Base-by-base conservation (phyloP, 2,888 invertebrate species). In the Carabus problematicus region DNA sequence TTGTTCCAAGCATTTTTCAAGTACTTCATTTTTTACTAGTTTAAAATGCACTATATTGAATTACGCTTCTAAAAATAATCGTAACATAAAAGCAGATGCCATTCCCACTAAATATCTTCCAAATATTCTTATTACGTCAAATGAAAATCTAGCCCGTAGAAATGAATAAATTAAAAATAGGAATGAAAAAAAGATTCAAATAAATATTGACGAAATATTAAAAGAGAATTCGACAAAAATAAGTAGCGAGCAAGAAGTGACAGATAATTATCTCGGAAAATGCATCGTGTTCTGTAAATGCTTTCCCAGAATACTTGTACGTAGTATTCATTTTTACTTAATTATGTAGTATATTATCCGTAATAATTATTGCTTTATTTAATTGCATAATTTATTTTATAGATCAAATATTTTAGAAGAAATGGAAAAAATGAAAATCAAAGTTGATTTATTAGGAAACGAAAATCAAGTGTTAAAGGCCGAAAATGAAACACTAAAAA, bases 61-160 rank as follows among this genome's bases (percentile, higher is more conserved):
- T 42, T 42, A 42, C 11, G 42, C 42, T 42, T 9, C 42, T 42
- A 42, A 42, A 42, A 42, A 42, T 42, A 42, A 42, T 42, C 42
- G 42, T 42, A 42, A 42, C 42, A 42, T 42, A 8, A 42, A 42
- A 42, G 8, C 42, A 8, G 42, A 42, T 42, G 42, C 11, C 42
- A 42, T 42, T 42, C 11, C 42, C 42, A 42, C 42, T 8, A 42
- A 42, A 42, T 42, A 42, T 42, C 42, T 42, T 42, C n/a, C n/a
- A n/a, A n/a, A n/a, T n/a, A 42, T 8, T 42, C 42, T 42, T 9
- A 42, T 42, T 8, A 42, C n/a, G n/a, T n/a, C n/a, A n/a, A n/a
- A n/a, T n/a, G n/a, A n/a, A n/a, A n/a, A n/a, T n/a, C n/a, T n/a
- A n/a, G n/a, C n/a, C n/a, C n/a, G n/a, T 42, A 42, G 42, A 42